Evolutionary conservation across 2,797 vertebrate genomes (phyloP).

Genomic region (Gobio occitaniae): DNA sequence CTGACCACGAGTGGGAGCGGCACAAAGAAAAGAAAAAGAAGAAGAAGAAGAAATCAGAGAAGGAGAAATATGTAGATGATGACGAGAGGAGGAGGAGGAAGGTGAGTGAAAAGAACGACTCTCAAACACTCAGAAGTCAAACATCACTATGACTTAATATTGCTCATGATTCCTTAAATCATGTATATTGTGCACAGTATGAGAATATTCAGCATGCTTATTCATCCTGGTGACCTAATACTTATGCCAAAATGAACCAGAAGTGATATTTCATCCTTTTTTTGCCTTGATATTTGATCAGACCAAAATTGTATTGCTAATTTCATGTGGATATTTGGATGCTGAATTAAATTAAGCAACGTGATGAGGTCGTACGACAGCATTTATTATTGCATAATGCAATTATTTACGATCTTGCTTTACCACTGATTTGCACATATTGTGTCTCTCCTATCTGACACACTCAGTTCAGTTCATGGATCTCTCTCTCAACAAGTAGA

Average conservation of each 20-base stretch:
- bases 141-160: neutral
- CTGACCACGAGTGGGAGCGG: constrained; percentile 93
- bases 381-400: neutral
- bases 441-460: neutral
- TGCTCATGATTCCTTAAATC: neutral
- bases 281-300: neutral
- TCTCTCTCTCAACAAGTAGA: neutral
- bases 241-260: neutral
- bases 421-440: too few relatives aligned
- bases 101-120: constrained; percentile 70
- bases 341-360: neutral
- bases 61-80: constrained; percentile 92
- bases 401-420: neutral
- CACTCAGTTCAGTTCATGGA: neutral
- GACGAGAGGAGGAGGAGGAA: constrained; percentile 92
- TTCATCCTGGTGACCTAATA: neutral
- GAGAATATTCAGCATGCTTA: neutral
- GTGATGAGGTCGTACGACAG: neutral
- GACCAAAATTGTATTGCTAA: neutral
- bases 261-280: neutral
- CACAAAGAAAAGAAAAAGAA: constrained; percentile 98
- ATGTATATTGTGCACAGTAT: neutral
- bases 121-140: neutral
- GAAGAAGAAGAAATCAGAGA: constrained; percentile 97
- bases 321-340: too few relatives aligned